Evolutionary conservation across 53 echinoderm and acorn worm genomes (phyloP).

Genomic region (Apostichopus leukothele): DNA sequence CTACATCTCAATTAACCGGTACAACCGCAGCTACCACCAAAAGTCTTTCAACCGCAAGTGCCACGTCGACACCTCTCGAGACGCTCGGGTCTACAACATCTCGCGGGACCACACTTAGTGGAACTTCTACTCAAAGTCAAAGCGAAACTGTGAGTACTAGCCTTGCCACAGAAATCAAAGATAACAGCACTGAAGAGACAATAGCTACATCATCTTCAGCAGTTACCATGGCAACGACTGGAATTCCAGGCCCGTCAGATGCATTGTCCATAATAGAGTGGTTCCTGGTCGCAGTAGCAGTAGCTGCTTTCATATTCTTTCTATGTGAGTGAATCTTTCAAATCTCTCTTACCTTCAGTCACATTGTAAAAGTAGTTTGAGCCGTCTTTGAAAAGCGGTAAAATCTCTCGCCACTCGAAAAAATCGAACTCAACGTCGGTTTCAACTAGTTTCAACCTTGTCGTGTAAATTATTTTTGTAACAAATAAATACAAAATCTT

Average conservation of each 20-base stretch:
- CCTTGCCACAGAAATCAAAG: background rate
- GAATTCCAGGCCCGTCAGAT: conserved; percentile 1
- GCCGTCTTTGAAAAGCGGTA: no score
- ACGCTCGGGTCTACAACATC: background rate
- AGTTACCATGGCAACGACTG: background rate
- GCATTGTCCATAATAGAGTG: conserved; percentile 53
- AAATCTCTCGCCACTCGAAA: no score
- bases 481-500: no score
- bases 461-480: no score
- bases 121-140: background rate
- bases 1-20: background rate
- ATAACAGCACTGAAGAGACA: background rate
- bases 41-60: conserved; percentile 12
- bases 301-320: conserved; percentile 26
- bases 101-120: background rate
- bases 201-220: background rate
- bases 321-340: background rate
- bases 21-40: background rate
- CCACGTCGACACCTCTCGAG: background rate
- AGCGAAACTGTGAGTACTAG: background rate
- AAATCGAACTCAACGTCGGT: no score
- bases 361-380: no score
- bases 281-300: conserved; percentile 57
- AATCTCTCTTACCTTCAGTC: no score
- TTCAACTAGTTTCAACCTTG: no score